A percentile compares a stretch with the other conserved stretches of the same genome.
Conservation (phyloP, 2,113 vertebrate genomes). For the Dasyornis broadbenti region DNA sequence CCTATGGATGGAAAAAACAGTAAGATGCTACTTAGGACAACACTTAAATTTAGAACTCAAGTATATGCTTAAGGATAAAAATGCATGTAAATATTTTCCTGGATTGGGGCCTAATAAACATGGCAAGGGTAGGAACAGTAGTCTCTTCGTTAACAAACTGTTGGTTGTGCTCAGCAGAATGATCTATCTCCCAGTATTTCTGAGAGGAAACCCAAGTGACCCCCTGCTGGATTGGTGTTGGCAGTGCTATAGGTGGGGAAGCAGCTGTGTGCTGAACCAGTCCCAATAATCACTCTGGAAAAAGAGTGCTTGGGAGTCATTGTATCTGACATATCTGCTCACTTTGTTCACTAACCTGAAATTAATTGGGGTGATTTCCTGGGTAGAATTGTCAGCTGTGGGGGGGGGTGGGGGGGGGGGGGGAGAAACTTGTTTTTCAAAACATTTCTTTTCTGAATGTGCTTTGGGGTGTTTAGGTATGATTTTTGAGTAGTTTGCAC, state of each 20-base stretch:
- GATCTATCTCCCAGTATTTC: background rate
- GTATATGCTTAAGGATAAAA: constrained; percentile 34
- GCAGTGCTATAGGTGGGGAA: background rate
- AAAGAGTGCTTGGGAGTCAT: background rate
- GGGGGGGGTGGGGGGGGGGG: background rate
- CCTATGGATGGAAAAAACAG: background rate
- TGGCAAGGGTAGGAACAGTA: background rate
- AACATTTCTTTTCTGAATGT: background rate
- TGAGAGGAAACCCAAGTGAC: background rate
- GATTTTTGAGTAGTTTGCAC: background rate
- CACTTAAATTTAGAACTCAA: constrained; percentile 35
- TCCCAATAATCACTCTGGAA: background rate
- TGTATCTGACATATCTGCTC: background rate
- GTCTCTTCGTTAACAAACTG: background rate
- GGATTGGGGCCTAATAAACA: background rate
- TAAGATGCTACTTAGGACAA: constrained; percentile 29
- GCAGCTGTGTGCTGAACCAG: rapidly evolving
- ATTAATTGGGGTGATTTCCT: background rate
- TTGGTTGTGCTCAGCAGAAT: background rate
- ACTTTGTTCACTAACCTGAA: background rate
- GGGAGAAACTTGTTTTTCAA: background rate
- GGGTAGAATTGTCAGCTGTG: background rate
- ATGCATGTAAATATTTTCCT: constrained; percentile 49
- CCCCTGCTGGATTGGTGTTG: background rate
- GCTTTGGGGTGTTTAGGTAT: background rate